Evolutionary conservation across 2,797 vertebrate genomes (phyloP).

Genomic region (Gymnoscopelus microlampas): DNA sequence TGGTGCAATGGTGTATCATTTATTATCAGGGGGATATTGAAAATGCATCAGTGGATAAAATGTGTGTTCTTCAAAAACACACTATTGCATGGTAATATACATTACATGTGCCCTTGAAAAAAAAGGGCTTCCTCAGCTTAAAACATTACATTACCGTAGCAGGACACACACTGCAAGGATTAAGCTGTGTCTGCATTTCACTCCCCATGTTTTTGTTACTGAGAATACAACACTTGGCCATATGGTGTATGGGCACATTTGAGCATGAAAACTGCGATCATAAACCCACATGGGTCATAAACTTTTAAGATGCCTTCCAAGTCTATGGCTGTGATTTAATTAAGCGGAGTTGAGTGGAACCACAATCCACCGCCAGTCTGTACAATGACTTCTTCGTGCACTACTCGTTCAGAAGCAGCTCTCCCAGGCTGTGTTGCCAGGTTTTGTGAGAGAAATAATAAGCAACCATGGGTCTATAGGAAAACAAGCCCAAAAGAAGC

Average conservation of each 20-base stretch:
- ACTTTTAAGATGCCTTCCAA: conserved; percentile 54
- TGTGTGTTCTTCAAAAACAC: conserved; percentile 49
- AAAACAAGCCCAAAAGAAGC: too few relatives aligned
- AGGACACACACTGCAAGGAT: background rate
- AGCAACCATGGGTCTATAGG: too few relatives aligned
- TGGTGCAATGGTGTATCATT: background rate
- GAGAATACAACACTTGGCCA: conserved; percentile 16
- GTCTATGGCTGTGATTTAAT: conserved; percentile 63
- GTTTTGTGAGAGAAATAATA: too few relatives aligned
- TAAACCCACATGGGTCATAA: conserved; percentile 57
- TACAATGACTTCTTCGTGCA: conserved; percentile 24
- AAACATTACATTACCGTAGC: conserved; percentile 3
- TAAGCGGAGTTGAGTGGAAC: conserved; percentile 43
- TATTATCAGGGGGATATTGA: background rate
- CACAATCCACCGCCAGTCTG: conserved; percentile 26
- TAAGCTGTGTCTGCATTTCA: conserved; percentile 21
- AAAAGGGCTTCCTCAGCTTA: conserved; percentile 25
- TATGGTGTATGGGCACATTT: conserved; percentile 33
- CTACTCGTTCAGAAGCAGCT: background rate
- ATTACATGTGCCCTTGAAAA: too few relatives aligned
- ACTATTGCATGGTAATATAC: background rate
- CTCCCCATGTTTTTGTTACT: conserved; percentile 26
- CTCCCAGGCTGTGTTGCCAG: conserved; percentile 38
- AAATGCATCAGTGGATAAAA: conserved; percentile 43
- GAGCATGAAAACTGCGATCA: conserved; percentile 45